Base-by-base conservation (phyloP, 2,797 vertebrate species). In the Brachymystax lenok region DNA sequence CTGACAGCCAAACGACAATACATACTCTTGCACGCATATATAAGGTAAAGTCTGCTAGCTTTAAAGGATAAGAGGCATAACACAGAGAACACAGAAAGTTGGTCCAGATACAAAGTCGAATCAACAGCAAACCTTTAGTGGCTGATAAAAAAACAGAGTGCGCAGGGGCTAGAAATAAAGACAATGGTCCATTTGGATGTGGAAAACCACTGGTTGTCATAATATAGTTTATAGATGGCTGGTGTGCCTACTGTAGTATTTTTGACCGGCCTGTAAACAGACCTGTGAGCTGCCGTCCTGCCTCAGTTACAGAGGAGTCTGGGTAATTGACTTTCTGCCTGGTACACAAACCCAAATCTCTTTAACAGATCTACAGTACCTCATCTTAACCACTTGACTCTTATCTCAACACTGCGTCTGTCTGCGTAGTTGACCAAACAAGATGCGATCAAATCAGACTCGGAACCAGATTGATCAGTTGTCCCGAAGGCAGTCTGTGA, bases 41-140 rank as follows among this genome's bases (percentile, higher is more conserved):
- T 75, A 74, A 59, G 80, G 84, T 75, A 64, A 84, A 83, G 82
- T 82, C 72, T 28, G 77, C 52, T 14, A 30, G 85, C 76, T 77
- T 82, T 71, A 85, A 76, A 84, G 78, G 77, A 84, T 86, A 74
- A 78, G 84, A 83, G 74, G 78, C 79, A 2, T 69, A 77, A 85
- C 80, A 83, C 74, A 86, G 51, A 84, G 73, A 86, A 85, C 87
- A 90, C 83, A 91, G 90, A 82, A 68, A 84, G 82, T 93, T 93
- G 91, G 93, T 94, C 92, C 92, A 88, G 84, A 87, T 80, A 83
- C 66, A 83, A 90, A 90, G 86, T 6, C 81, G 87, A 83, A 74
- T 56, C 5, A 8, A 71, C 64, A 1, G 75, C 64, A 77, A 77
- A 68, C 74, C 73, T 71, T 51, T 14, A 79, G 76, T 56, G 77